Percentiles rank a stretch among this genome's conserved stretches.
These are phyloP conservation scores for Strix occidentalis DNA, from an alignment of 2,797 vertebrate genomes.

Conservation along the genomic window DNA sequence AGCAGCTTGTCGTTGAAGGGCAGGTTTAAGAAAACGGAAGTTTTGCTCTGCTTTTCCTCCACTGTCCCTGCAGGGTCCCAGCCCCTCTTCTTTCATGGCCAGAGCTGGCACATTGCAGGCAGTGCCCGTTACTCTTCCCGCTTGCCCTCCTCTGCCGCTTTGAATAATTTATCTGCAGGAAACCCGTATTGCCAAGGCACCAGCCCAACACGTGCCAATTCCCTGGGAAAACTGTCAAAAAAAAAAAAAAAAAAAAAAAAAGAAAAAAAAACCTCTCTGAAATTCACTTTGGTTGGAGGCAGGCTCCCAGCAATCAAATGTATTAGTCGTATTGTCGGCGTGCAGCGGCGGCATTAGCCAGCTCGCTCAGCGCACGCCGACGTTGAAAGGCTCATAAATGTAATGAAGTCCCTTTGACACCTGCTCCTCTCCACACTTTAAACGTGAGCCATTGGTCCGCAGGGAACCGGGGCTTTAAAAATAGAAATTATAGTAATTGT, in stretches of 20 bases:
- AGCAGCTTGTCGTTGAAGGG: neutral
- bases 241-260: neutral
- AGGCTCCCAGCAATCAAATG: slow-evolving; percentile 77
- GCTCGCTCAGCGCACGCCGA: slow-evolving; percentile 28
- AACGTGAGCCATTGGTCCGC: slow-evolving; percentile 69
- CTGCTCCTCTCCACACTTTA: slow-evolving; percentile 87
- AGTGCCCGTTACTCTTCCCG: neutral
- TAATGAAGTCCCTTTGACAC: slow-evolving; percentile 83
- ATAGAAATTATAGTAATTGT: slow-evolving; percentile 84
- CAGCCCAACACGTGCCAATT: slow-evolving; percentile 76
- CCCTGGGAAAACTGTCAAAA: slow-evolving; percentile 50
- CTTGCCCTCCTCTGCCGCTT: slow-evolving; percentile 51
- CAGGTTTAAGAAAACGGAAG: neutral
- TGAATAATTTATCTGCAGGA: slow-evolving; percentile 82
- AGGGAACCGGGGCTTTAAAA: slow-evolving; percentile 76
- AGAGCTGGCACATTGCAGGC: neutral
- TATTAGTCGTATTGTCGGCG: slow-evolving; percentile 76
- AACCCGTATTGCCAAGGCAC: slow-evolving; percentile 75
- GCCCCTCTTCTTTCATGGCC: neutral
- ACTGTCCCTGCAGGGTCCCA: neutral
- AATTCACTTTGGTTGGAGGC: slow-evolving; percentile 61
- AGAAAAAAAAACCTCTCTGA: slow-evolving; percentile 37
- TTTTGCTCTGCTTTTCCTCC: neutral
- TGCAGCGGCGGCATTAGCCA: slow-evolving; percentile 51
- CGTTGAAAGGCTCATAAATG: slow-evolving; percentile 72